These are phyloP conservation scores for Etheostoma spectabile DNA, from an alignment of 2,113 vertebrate genomes.

Conservation along the genomic window DNA sequence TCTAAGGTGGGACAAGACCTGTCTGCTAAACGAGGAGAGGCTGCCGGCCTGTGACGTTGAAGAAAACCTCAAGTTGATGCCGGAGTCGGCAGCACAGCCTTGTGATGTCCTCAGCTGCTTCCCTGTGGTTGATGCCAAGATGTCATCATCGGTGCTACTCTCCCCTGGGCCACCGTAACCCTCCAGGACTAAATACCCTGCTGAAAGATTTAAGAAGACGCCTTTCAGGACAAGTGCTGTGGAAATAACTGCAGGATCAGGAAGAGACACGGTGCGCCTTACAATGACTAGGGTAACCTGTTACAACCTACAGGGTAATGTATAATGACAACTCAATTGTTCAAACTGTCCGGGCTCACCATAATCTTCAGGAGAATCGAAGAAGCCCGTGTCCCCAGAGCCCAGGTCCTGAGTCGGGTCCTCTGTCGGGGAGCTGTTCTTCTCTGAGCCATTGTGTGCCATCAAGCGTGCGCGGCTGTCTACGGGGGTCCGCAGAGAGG, in stretches of 20 bases:
- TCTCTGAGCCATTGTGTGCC: slow-evolving; percentile 75
- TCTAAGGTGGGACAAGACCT: slow-evolving; percentile 90
- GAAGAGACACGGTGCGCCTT: neutral
- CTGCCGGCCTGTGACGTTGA: slow-evolving; percentile 79
- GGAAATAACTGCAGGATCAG: neutral
- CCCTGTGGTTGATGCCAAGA: slow-evolving; percentile 76
- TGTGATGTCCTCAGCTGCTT: slow-evolving; percentile 80
- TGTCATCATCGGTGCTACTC: slow-evolving; percentile 94
- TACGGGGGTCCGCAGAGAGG: slow-evolving; percentile 81
- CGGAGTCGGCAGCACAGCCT: slow-evolving; percentile 79
- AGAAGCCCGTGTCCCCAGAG: slow-evolving; percentile 89
- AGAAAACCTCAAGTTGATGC: slow-evolving; percentile 82
- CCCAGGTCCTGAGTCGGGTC: slow-evolving; percentile 76
- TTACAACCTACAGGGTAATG: neutral
- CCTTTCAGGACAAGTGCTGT: neutral
- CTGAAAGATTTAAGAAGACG: slow-evolving; percentile 54
- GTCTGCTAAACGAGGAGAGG: slow-evolving; percentile 84
- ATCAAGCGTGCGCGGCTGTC: slow-evolving; percentile 69
- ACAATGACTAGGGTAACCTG: neutral
- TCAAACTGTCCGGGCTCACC: slow-evolving; percentile 66
- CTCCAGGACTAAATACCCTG: slow-evolving; percentile 93
- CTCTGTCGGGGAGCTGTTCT: slow-evolving; percentile 56
- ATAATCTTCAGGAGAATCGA: slow-evolving; percentile 90
- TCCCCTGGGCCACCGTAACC: slow-evolving; percentile 89
- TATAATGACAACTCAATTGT: neutral